Conservation (phyloP, 1,140 invertebrate genomes). For the Aradophagus sp. region DNA sequence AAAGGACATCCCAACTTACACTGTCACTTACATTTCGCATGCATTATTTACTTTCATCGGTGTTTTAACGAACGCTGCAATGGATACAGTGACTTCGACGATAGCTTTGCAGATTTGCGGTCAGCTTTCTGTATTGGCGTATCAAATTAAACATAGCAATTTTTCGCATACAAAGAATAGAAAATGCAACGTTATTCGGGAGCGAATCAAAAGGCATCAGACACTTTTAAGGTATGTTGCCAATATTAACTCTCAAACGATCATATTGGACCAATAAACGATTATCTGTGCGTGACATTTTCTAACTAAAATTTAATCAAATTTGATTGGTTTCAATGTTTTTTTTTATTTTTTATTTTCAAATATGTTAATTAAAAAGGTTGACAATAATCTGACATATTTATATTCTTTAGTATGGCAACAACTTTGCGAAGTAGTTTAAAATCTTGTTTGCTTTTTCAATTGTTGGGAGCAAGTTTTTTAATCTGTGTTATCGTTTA, state of each 20-base stretch:
- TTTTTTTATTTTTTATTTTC: neutral
- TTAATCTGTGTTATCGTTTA: conserved; percentile 34
- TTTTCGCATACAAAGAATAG: neutral
- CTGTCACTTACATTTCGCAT: conserved; percentile 9
- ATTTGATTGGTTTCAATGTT: neutral
- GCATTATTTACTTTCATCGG: neutral
- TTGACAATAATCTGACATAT: too few relatives aligned
- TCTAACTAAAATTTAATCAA: too few relatives aligned
- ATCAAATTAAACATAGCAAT: conserved; percentile 10
- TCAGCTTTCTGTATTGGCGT: conserved; percentile 7
- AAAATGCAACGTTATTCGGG: neutral
- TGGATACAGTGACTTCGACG: conserved; percentile 15
- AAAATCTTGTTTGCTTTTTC: conserved; percentile 16
- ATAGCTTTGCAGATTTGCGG: conserved; percentile 17
- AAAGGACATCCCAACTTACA: conserved; percentile 1
- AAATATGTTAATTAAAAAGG: neutral
- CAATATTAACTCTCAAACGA: too few relatives aligned
- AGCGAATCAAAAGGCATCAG: conserved; percentile 15
- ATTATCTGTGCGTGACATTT: too few relatives aligned
- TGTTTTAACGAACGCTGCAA: conserved; percentile 1
- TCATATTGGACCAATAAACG: too few relatives aligned
- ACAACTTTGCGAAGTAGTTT: conserved; percentile 3
- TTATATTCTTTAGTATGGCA: conserved; percentile 8
- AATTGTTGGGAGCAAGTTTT: conserved; percentile 27
- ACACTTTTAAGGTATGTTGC: conserved; percentile 3